Base-by-base conservation (phyloP, 1,140 invertebrate genomes). In the Aphidius gifuensis region DNA sequence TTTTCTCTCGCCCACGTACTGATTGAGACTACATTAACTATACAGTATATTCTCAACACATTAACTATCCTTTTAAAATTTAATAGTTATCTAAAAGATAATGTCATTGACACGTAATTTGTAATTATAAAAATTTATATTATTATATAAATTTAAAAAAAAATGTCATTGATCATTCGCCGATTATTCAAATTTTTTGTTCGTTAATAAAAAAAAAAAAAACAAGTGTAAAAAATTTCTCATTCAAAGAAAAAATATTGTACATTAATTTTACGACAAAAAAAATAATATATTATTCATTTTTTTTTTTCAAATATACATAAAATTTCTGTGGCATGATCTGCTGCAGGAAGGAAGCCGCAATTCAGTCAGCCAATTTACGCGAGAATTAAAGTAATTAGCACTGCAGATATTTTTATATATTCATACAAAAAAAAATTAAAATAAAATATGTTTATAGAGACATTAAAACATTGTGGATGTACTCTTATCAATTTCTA, bases 371-470 rank as follows among this genome's bases (percentile, higher is more conserved):
- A 58, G 58, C 66, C 62, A 71, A 72, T 72, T 72, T 70, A 71
- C 64, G 61, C 67, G 60, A 64, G 42, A 73, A 73, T 73, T 72
- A 67, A 73, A 72, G 69, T 66, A 72, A 72, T 72, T 72, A 72
- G 56, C 54, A 48, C 55, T 39, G 53, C 9, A 43, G 60, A 46
- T 57, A 50, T 63, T 63, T 63, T 63, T 46, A 32, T 32, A 32
- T 9, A 49, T 49, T 49, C 21, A 16, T 9, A 7, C 48, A 49
- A 49, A 16, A 7, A 6, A 21, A 9, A 5, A 16, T 16, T 4
- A 2, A 49, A 49, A 6, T 51, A 51, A 7, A n/a, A 51, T n/a
- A 11, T 46, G 6, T 2, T 46, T 7, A 7, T 49, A 21, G 3
- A 49, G 2, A 49, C 3, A 51, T 53, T 9, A 3, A 53, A 39